Conservation (phyloP, 2,113 vertebrate species). For the Psammodynastes pulverulentus region DNA sequence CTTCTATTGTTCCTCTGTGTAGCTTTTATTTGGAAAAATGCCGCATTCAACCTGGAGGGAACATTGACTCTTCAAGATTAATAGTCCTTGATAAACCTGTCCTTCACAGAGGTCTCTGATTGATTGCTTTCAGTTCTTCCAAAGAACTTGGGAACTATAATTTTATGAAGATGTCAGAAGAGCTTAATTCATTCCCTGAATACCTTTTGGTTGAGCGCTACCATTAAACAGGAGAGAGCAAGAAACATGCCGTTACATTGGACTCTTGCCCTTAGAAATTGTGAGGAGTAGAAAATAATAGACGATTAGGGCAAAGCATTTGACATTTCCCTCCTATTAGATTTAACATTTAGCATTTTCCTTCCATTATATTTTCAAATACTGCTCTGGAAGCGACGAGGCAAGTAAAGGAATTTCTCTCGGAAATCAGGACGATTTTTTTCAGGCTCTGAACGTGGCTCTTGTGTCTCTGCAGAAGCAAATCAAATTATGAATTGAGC, state of each 20-base stretch:
- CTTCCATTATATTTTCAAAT: neutral
- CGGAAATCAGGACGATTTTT: neutral
- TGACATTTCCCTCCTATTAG: neutral
- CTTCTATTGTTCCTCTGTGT: neutral
- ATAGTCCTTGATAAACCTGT: neutral
- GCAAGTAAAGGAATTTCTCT: neutral
- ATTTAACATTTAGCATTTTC: neutral
- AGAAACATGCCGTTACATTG: neutral
- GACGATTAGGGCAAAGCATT: neutral
- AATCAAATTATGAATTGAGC: neutral
- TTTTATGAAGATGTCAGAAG: neutral
- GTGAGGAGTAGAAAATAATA: neutral
- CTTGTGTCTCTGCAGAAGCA: neutral
- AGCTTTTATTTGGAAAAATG: neutral
- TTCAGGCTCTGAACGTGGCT: neutral
- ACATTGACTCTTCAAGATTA: neutral
- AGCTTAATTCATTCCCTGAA: neutral
- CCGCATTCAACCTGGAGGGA: neutral
- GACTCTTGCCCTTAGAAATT: neutral
- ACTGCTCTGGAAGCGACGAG: neutral
- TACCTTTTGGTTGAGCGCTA: neutral
- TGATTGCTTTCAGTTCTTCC: neutral
- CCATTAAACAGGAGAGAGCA: neutral
- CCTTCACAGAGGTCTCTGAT: neutral
- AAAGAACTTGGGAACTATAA: neutral